Percentiles rank a stretch among this genome's conserved stretches.
Conservation (phyloP, 2,113 vertebrate genomes). For the Chascanopsetta lugubris region DNA sequence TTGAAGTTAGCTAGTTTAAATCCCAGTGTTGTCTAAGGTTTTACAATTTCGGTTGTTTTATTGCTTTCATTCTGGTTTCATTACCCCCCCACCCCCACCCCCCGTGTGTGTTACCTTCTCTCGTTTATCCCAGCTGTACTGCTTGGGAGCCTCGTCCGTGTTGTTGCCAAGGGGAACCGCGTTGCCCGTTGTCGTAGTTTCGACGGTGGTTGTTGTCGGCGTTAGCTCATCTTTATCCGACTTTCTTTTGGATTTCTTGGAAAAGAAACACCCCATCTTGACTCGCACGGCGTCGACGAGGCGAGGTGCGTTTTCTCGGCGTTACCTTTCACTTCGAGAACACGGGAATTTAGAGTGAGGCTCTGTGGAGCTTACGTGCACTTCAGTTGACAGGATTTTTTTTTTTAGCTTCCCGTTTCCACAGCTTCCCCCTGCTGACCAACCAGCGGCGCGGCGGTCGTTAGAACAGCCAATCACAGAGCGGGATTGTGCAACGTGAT, state of each 20-base stretch:
- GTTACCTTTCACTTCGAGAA: not conserved
- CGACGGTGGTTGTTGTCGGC: conserved; percentile 56
- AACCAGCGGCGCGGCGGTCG: conserved; percentile 56
- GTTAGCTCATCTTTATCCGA: conserved; percentile 69
- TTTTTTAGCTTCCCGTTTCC: conserved; percentile 76
- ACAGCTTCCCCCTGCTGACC: conserved; percentile 51
- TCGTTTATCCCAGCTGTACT: conserved; percentile 87
- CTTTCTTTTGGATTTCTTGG: conserved; percentile 84
- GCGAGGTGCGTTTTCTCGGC: not conserved
- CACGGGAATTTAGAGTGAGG: not conserved
- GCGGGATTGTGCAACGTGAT: not conserved
- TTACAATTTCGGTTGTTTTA: no score
- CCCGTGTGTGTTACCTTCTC: conserved; percentile 76
- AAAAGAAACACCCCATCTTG: conserved; percentile 84
- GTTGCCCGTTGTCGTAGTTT: conserved; percentile 66
- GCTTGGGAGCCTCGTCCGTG: conserved; percentile 80
- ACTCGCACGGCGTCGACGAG: not conserved
- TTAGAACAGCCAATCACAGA: conserved; percentile 65
- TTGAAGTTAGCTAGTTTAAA: not conserved
- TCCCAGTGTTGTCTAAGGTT: no score
- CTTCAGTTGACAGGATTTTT: conserved; percentile 52
- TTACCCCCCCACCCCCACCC: no score
- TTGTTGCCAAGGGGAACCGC: conserved; percentile 75
- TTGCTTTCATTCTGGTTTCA: no score
- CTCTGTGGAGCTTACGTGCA: conserved; percentile 24